Base-by-base conservation (phyloP, 2,888 invertebrate species). In the Drosophila phalerata region DNA sequence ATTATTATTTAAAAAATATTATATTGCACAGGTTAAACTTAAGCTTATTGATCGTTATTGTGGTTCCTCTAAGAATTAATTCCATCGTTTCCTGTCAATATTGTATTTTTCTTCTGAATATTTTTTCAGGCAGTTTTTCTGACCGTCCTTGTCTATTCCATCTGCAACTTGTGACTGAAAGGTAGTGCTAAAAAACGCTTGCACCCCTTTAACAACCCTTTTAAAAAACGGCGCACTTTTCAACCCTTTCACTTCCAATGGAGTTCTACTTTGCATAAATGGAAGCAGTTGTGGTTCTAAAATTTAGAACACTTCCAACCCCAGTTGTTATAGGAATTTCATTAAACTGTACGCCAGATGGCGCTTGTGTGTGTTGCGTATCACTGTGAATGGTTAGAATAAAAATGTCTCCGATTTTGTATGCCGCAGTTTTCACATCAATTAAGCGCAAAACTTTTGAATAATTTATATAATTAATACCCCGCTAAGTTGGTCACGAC, bases 391-490 rank as follows among this genome's bases (percentile, higher is more conserved):
- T 62, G 68, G 9, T 40, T 42, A 53, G 11, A 17, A 38, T 37
- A 17, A 13, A 22, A 34, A 52, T 82, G 66, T 48, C 68, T 58
- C 45, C 45, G 22, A 84, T 73, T 84, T 81, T 51, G 55, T 65
- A 47, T 17, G 28, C 38, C 3, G 28, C 15, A 10, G 9, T 47
- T 64, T 68, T 45, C 38, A 55, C 73, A 79, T 67, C 73, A 72
- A 85, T 85, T 86, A 76, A 48, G 52, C 49, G 64, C 52, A 79
- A 75, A 67, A 67, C 78, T 73, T 71, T 67, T 84, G 88, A 88
- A 84, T 88, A 88, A 83, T 85, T 84, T 85, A 80, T 85, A 72
- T 84, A 84, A 84, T 84, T 84, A 84, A 85, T 88, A 85, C 78
- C 86, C 86, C 86, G 88, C 81, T 70, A 61, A 32, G 73, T 60